Percentiles rank a stretch among this genome's conserved stretches.
These are phyloP conservation scores for Athripsodes cinereus DNA, from an alignment of 2,888 invertebrate species.

Conservation along the genomic window DNA sequence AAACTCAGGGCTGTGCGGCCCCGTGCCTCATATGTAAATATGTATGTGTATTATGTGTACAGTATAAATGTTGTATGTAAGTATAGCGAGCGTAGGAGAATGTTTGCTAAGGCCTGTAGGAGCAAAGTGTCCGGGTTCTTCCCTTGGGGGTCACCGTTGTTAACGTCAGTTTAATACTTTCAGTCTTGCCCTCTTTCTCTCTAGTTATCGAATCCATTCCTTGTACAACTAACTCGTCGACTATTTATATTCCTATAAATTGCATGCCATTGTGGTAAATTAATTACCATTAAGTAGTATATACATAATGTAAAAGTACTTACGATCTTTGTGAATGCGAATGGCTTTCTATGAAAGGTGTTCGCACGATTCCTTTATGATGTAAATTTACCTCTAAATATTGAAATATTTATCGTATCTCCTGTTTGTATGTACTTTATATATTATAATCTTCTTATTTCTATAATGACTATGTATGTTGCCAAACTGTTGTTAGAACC, in stretches of 20 bases:
- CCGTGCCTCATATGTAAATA: slow-evolving; percentile 19
- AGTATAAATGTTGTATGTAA: background rate
- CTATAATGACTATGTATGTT: background rate
- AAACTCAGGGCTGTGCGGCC: slow-evolving; percentile 25
- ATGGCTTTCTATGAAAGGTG: background rate
- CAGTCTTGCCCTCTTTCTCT: slow-evolving; percentile 15
- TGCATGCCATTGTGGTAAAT: too few relatives aligned
- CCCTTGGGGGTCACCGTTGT: slow-evolving; percentile 17
- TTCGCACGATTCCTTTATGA: background rate
- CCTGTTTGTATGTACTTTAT: background rate
- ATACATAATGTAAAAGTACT: too few relatives aligned
- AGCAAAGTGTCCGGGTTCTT: slow-evolving; percentile 2
- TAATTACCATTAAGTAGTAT: too few relatives aligned
- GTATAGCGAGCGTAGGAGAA: background rate
- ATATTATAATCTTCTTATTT: background rate
- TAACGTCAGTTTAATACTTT: slow-evolving; percentile 11
- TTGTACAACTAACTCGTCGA: background rate
- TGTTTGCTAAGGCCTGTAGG: slow-evolving; percentile 7
- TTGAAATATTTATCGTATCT: too few relatives aligned
- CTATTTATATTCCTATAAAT: background rate
- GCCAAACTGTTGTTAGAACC: background rate
- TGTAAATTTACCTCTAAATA: too few relatives aligned
- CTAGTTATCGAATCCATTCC: slow-evolving; percentile 12
- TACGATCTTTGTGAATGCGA: background rate
- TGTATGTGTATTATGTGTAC: background rate